Percentiles rank a stretch among this genome's conserved stretches.
Conservation (phyloP, 2,888 invertebrate species). For the Parnassius glacialis region DNA sequence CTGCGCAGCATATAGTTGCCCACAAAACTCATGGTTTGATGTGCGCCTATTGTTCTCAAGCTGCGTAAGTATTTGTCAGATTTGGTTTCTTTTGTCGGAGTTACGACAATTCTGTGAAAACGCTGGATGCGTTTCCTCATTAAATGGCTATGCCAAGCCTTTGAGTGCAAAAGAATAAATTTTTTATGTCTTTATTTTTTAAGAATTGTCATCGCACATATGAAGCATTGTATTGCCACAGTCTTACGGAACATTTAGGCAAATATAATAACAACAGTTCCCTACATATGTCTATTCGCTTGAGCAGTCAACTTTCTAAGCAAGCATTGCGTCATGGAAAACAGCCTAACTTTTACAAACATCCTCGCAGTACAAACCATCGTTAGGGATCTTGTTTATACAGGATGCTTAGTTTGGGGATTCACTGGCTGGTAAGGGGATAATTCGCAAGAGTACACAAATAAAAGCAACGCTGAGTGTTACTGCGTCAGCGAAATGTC, state of each 20-base stretch:
- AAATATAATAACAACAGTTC: not conserved
- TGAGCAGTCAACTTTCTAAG: not conserved
- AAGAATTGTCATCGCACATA: no score
- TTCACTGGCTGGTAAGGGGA: slow-evolving; percentile 8
- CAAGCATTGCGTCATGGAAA: slow-evolving; percentile 12
- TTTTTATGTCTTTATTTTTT: no score
- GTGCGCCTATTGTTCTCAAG: not conserved
- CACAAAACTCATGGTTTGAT: no score
- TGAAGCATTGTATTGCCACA: no score
- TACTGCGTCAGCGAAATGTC: not conserved
- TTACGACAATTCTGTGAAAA: no score
- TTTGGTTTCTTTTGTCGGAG: slow-evolving; percentile 2
- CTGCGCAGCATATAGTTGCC: no score
- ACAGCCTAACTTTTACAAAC: slow-evolving; percentile 17
- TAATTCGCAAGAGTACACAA: slow-evolving; percentile 12
- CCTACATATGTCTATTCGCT: not conserved
- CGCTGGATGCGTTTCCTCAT: no score
- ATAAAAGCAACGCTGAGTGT: slow-evolving; percentile 14
- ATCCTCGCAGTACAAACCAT: slow-evolving; percentile 3
- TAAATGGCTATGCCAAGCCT: no score
- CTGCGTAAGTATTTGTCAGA: not conserved
- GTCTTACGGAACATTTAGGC: no score
- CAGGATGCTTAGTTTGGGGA: slow-evolving; percentile 18
- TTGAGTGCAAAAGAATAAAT: no score
- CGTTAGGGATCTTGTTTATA: slow-evolving; percentile 5